Evolutionary conservation across 35 echinoderm and acorn worm genomes (phyloP), one percentile per base, ranked within the genome.

Genomic region (Eucidaris tribuloides): DNA sequence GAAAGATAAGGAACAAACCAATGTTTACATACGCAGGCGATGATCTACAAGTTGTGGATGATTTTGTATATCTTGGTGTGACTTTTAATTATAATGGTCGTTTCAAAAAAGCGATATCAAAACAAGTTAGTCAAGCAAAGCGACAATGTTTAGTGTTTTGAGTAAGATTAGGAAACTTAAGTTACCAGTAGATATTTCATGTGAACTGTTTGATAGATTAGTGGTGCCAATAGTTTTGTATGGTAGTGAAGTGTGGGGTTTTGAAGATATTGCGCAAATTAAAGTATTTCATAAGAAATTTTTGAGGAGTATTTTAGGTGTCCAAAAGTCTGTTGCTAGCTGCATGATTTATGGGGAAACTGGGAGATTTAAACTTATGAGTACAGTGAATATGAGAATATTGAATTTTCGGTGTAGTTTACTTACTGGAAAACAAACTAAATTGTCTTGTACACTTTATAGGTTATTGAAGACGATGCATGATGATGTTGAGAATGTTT

Each of bases 201-300:
- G 40, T 64, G 34, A 82, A 20, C 42, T 82, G 2, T 82, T 82
- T 82, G 58, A 82, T 82, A 32, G 46, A 20, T 58, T 82, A 29
- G 49, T 63, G 18, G 20, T 28, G 27, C 80, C 2, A 5, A 24
- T 41, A 27, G 15, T 40, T 30, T 60, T 40, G 19, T 58, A 34
- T 54, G 80, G 80, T 27, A 62, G 28, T 38, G 55, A 82, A 52
- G 35, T 62, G 23, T 63, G 55, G 80, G 57, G 29, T 37, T 7
- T 82, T 65, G 55, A 25, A 42, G 40, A 61, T 20, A 44, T 82
- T 63, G 4, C 19, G 37, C 18, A 44, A 15, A 4, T 63, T 61
- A 35, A 64, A 64, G 14, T 58, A 13, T 52, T 82, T n/a, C 24
- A 61, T 27, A 58, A 42, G 55, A 43, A 2, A 13, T 45, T 45